phyloP scores from a whole-genome alignment of 2,888 invertebrate species.

The Habrosyne pyritoides region DNA sequence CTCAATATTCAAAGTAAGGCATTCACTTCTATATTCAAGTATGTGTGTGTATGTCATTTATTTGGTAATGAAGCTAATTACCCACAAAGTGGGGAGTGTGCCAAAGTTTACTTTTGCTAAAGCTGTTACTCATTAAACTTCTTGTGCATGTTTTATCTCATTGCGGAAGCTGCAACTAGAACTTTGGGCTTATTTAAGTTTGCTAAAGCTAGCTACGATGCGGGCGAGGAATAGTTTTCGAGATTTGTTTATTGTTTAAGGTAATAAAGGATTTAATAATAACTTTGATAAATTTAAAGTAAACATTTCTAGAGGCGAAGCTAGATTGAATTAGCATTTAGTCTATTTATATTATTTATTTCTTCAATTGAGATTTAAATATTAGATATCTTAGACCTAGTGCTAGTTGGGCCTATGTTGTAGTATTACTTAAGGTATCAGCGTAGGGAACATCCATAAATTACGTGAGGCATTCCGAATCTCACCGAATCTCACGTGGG shows the following conservation, averaged over 20 bases:
- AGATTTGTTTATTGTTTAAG: slow-evolving; percentile 37
- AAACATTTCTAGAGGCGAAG: neutral
- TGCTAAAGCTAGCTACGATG: slow-evolving; percentile 46
- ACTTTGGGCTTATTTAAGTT: slow-evolving; percentile 55
- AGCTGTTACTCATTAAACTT: slow-evolving; percentile 69
- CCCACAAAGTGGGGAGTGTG: slow-evolving; percentile 47
- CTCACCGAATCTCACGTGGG: too few species aligned
- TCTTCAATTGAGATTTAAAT: neutral
- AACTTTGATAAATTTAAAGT: neutral
- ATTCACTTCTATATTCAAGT: slow-evolving; percentile 6
- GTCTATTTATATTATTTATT: neutral
- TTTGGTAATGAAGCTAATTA: slow-evolving; percentile 48
- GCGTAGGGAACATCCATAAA: too few species aligned
- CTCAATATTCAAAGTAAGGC: slow-evolving; percentile 11
- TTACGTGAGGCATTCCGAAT: too few species aligned
- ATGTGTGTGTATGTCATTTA: slow-evolving; percentile 20
- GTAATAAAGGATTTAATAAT: slow-evolving; percentile 14
- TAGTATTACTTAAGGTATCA: too few species aligned
- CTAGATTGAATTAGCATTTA: neutral
- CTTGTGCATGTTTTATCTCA: slow-evolving; percentile 71
- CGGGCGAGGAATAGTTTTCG: slow-evolving; percentile 37
- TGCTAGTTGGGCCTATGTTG: too few species aligned
- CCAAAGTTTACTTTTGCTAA: slow-evolving; percentile 54
- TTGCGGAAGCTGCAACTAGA: slow-evolving; percentile 56
- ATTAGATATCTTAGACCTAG: neutral